Conservation (phyloP, 2,797 vertebrate genomes). For the Danio aesculapii region DNA sequence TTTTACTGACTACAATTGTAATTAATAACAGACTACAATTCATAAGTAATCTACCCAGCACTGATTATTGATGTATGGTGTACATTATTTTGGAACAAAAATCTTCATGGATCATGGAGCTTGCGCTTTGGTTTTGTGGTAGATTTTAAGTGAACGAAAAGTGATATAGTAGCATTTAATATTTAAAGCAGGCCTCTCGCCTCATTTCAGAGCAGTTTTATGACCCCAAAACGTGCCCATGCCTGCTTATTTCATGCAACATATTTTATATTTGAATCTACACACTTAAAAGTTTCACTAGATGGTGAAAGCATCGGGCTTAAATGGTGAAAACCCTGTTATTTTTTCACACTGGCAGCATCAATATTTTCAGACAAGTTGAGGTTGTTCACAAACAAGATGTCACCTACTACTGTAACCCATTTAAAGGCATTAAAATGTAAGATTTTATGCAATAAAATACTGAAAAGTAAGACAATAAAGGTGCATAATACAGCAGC, state of each 20-base stretch:
- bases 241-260: conserved; percentile 38
- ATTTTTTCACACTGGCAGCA: conserved; percentile 19
- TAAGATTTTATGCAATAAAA: conserved; percentile 29
- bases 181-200: conserved; percentile 14
- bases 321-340: conserved; percentile 1
- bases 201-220: conserved; percentile 23
- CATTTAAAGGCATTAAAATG: conserved; percentile 53
- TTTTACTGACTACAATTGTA: too few species aligned
- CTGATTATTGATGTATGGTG: neutral
- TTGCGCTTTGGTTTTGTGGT: conserved; percentile 24
- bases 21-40: too few species aligned
- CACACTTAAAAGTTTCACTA: neutral
- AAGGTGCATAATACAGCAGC: conserved; percentile 52
- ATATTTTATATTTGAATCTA: conserved; percentile 28
- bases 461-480: conserved; percentile 49
- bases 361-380: conserved; percentile 14
- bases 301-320: conserved; percentile 13
- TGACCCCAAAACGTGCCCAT: conserved; percentile 18
- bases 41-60: too few species aligned
- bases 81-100: conserved; percentile 4
- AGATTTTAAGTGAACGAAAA: neutral
- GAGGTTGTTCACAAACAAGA: conserved; percentile 12
- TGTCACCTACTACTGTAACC: conserved; percentile 21
- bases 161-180: neutral
- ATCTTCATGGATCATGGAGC: neutral